Evolutionary conservation across 2,113 vertebrate genomes (phyloP).

Genomic region (Tragelaphus scriptus): DNA sequence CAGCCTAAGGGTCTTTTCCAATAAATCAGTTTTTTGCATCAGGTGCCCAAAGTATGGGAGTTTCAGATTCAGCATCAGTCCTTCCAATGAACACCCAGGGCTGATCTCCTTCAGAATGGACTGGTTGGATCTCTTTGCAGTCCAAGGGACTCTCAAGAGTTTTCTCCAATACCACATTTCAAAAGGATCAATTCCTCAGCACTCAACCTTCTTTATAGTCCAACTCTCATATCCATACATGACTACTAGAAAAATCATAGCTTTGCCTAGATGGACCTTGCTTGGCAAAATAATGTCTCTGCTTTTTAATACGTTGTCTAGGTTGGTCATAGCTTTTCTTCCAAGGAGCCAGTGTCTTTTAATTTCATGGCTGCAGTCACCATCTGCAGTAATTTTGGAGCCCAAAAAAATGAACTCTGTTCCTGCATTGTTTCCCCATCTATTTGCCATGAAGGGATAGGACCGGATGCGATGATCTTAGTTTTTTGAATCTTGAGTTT

Average conservation of each 20-base stretch:
- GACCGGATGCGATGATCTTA: not conserved
- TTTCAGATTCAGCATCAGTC: not conserved
- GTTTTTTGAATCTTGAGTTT: not conserved
- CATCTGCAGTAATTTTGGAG: not conserved
- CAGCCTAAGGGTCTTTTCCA: not conserved
- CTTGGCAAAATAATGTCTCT: not conserved
- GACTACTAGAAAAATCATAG: not conserved
- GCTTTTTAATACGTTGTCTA: not conserved
- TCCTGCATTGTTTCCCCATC: not conserved
- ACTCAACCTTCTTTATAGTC: not conserved
- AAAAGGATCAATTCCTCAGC: not conserved
- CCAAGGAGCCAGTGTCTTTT: not conserved
- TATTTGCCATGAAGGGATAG: not conserved
- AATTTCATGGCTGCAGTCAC: not conserved
- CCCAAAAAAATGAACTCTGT: not conserved
- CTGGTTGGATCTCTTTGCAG: not conserved
- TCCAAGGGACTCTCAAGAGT: not conserved
- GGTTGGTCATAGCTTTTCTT: not conserved
- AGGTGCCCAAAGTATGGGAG: not conserved
- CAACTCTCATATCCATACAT: not conserved
- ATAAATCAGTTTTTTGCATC: not conserved
- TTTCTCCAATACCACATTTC: not conserved
- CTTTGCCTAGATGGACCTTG: not conserved
- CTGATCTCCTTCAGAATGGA: not conserved
- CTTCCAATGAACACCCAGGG: not conserved